phyloP scores from a whole-genome alignment of 2,113 vertebrate genomes.

The Neotoma lepida region DNA sequence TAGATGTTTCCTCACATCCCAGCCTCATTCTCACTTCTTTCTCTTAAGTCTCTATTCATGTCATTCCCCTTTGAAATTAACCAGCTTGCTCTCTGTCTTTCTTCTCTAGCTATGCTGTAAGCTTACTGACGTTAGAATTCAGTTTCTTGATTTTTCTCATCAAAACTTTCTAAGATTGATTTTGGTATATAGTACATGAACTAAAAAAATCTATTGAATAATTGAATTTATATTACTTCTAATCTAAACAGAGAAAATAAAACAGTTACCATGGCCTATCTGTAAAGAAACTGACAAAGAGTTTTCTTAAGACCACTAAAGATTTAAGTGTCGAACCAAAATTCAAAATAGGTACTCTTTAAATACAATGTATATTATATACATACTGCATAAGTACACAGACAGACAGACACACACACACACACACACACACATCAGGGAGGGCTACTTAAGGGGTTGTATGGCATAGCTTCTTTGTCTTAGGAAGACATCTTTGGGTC shows the following conservation, averaged over 20 bases:
- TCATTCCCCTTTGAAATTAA: not conserved
- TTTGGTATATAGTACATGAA: not conserved
- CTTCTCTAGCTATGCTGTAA: not conserved
- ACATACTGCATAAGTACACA: not conserved
- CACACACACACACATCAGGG: not conserved
- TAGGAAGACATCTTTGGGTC: not conserved
- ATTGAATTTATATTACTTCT: not conserved
- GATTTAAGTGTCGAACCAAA: not conserved
- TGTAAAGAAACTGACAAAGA: not conserved
- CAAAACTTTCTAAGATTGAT: not conserved
- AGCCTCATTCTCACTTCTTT: not conserved
- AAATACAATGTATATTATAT: not conserved
- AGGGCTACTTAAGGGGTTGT: too few species aligned
- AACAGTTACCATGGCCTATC: not conserved
- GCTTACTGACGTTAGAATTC: not conserved
- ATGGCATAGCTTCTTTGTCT: not conserved
- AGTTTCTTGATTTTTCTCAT: not conserved
- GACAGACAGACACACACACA: not conserved
- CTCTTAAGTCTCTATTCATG: not conserved
- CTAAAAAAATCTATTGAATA: not conserved
- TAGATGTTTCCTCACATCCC: not conserved
- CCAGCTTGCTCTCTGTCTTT: not conserved
- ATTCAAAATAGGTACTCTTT: too few species aligned
- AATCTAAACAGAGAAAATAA: not conserved
- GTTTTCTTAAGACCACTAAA: not conserved